phyloP scores from a whole-genome alignment of 2,113 vertebrate genomes.

The Megalops atlanticus region DNA sequence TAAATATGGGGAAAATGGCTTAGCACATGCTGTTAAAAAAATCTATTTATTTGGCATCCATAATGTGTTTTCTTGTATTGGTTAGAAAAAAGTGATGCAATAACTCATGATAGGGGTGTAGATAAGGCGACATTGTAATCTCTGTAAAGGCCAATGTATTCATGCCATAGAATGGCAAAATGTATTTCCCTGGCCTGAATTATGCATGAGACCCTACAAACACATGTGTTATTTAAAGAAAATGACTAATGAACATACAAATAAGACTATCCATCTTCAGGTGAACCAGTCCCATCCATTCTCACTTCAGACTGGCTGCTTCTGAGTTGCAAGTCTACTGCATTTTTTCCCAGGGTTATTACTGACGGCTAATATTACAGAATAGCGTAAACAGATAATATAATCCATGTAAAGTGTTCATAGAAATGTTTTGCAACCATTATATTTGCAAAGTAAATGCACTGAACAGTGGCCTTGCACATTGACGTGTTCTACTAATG shows the following conservation, averaged over 20 bases:
- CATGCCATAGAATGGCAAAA: conserved; percentile 26
- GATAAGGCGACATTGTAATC: conserved; percentile 14
- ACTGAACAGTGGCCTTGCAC: background rate
- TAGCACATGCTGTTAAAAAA: background rate
- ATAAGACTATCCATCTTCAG: conserved; percentile 41
- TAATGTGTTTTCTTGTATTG: background rate
- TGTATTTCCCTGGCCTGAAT: conserved; percentile 41
- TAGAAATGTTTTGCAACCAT: background rate
- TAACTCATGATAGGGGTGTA: background rate
- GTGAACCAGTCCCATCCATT: conserved; percentile 32
- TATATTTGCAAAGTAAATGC: background rate
- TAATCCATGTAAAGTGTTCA: background rate
- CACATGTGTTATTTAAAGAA: conserved; percentile 42
- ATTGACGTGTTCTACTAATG: background rate
- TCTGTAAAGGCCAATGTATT: conserved; percentile 39
- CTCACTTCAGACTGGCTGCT: conserved; percentile 27
- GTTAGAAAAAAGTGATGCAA: background rate
- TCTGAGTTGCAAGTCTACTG: conserved; percentile 42
- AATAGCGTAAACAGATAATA: background rate
- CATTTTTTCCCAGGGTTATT: background rate
- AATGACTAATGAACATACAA: conserved; percentile 56
- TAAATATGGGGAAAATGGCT: background rate
- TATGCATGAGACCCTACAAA: conserved; percentile 49
- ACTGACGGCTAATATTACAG: background rate
- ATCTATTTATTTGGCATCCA: background rate